These are phyloP conservation scores for Stenurella melanura DNA, from an alignment of 2,888 invertebrate species.

Conservation along the genomic window DNA sequence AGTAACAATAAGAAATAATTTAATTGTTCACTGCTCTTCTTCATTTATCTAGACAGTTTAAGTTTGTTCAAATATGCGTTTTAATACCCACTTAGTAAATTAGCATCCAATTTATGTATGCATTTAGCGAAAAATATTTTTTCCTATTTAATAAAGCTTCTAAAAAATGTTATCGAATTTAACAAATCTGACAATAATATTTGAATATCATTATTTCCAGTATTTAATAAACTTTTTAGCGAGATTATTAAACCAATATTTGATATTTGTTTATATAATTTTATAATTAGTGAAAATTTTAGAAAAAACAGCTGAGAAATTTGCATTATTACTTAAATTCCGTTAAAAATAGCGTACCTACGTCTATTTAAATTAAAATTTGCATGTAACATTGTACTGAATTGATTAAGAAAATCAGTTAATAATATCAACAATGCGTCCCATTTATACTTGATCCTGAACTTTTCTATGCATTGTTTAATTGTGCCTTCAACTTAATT, in stretches of 20 bases:
- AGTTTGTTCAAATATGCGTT: conserved; percentile 12
- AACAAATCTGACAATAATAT: conserved; percentile 9
- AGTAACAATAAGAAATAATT: conserved; percentile 8
- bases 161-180: background rate
- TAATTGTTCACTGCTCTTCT: background rate
- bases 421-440: conserved; percentile 7
- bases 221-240: conserved; percentile 32
- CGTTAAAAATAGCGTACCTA: conserved; percentile 13
- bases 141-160: background rate
- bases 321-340: conserved; percentile 26
- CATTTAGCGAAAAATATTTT: background rate
- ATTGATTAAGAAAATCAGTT: conserved; percentile 5
- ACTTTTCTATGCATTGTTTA: background rate
- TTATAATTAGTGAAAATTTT: conserved; percentile 24
- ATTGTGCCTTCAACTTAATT: no score
- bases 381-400: background rate
- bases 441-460: background rate
- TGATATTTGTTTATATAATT: conserved; percentile 17
- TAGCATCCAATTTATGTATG: background rate
- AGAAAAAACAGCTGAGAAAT: conserved; percentile 18
- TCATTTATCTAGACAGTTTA: conserved; percentile 26
- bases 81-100: conserved; percentile 5
- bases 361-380: conserved; percentile 30
- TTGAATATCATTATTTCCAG: conserved; percentile 1
- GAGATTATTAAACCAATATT: conserved; percentile 20